phyloP scores from a whole-genome alignment of 37 sponge, comb jelly and placozoan genomes.

The Tethya wilhelma region DNA sequence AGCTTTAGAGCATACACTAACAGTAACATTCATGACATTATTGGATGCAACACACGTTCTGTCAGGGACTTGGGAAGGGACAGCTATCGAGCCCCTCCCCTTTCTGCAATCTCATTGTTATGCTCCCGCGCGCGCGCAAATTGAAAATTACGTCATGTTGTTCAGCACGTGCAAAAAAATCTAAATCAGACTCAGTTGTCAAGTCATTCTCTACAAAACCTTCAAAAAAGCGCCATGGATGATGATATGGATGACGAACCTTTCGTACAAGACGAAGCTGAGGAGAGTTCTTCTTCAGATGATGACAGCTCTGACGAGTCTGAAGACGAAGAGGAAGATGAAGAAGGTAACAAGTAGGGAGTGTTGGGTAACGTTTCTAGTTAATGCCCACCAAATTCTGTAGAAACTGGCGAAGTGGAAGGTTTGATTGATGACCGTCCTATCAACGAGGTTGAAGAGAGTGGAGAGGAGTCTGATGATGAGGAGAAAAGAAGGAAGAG shows the following conservation, averaged over 20 bases:
- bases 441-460: constrained; percentile 39
- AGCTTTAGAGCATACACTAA: no score
- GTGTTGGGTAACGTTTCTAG: constrained; percentile 1
- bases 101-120: neutral
- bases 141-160: neutral
- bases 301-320: constrained; percentile 20
- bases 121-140: neutral
- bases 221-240: constrained; percentile 10
- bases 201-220: no score
- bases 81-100: constrained; percentile 6
- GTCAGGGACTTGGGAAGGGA: no score
- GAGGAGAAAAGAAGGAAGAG: constrained; percentile 11
- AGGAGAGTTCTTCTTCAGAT: constrained; percentile 46
- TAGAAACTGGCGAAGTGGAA: neutral
- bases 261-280: constrained; percentile 25
- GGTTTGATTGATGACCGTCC: constrained; percentile 53
- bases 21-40: no score
- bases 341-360: neutral
- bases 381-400: constrained; percentile 26
- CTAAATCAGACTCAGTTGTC: no score
- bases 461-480: constrained; percentile 20
- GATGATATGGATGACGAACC: constrained; percentile 21
- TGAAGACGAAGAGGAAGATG: constrained; percentile 39
- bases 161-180: neutral
- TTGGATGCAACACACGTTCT: no score